Percentiles rank a stretch among this genome's conserved stretches.
Evolutionary conservation across 1,140 invertebrate genomes (phyloP).

Genomic region (Cydia strobilella): DNA sequence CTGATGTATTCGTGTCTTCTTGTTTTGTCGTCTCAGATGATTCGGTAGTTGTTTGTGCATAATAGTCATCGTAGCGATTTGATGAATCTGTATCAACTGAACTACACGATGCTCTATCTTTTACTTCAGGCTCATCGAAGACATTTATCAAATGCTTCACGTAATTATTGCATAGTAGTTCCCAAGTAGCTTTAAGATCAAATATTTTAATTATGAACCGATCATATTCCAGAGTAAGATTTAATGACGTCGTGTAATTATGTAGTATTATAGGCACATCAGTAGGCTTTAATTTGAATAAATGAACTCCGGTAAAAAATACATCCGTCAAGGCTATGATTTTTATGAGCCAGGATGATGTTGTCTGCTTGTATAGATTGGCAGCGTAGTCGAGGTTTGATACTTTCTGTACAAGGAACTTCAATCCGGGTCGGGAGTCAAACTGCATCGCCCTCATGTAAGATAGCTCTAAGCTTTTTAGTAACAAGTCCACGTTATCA

Average conservation of each 20-base stretch:
- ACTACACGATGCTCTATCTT: constrained; percentile 68
- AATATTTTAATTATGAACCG: constrained; percentile 81
- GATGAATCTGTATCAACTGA: constrained; percentile 73
- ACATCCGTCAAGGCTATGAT: constrained; percentile 93
- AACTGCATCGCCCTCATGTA: constrained; percentile 91
- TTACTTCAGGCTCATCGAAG: constrained; percentile 69
- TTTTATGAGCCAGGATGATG: constrained; percentile 93
- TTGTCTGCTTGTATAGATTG: constrained; percentile 96
- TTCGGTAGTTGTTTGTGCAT: constrained; percentile 53
- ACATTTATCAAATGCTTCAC: constrained; percentile 68
- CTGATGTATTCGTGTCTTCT: constrained; percentile 45
- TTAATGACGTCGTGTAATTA: constrained; percentile 78
- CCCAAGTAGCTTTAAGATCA: constrained; percentile 82
- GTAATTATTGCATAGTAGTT: constrained; percentile 80
- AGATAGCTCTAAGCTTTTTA: constrained; percentile 90
- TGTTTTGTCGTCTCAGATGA: constrained; percentile 33
- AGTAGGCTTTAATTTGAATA: constrained; percentile 82
- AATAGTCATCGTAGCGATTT: constrained; percentile 78
- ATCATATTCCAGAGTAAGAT: constrained; percentile 80
- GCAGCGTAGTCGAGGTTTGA: constrained; percentile 92
- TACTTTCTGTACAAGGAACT: constrained; percentile 96
- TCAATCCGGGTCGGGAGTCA: constrained; percentile 92
- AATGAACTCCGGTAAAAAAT: constrained; percentile 84
- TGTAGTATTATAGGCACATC: constrained; percentile 85
- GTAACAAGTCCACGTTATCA: constrained; percentile 84